A percentile compares a stretch with the other conserved stretches of the same genome.
Evolutionary conservation across 1,140 invertebrate species (phyloP).

Genomic region (Saccostrea echinata): DNA sequence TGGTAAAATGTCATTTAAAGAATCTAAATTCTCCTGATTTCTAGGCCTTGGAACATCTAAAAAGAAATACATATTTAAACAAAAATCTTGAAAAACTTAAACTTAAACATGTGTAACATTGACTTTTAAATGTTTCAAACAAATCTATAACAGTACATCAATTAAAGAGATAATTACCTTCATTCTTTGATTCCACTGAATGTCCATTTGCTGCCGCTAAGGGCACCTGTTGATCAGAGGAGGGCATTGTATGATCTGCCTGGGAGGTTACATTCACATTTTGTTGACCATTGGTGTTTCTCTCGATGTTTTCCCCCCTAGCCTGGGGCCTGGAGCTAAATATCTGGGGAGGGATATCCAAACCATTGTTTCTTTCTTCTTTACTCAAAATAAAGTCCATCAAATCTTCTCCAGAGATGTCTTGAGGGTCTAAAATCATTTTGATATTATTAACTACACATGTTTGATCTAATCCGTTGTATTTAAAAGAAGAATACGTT

Average conservation of each 20-base stretch:
- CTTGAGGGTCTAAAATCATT: neutral
- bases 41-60: neutral
- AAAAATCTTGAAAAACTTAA: neutral
- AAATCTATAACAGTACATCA: neutral
- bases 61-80: neutral
- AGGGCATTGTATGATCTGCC: neutral
- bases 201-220: neutral
- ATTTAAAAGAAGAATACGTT: too few species aligned
- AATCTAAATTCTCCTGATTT: neutral
- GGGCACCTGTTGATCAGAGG: neutral
- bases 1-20: neutral
- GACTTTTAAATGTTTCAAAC: neutral
- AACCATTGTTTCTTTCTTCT: constrained; percentile 5
- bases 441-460: too few species aligned
- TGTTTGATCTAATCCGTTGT: too few species aligned
- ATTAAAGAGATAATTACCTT: neutral
- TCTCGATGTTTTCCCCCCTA: neutral
- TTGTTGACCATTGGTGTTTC: neutral
- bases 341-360: neutral
- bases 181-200: neutral
- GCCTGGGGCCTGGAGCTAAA: neutral
- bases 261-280: neutral
- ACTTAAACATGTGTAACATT: too few species aligned
- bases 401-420: neutral
- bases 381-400: constrained; percentile 21